phyloP scores from a whole-genome alignment of 2,113 vertebrate genomes.

The Furnarius figulus region DNA sequence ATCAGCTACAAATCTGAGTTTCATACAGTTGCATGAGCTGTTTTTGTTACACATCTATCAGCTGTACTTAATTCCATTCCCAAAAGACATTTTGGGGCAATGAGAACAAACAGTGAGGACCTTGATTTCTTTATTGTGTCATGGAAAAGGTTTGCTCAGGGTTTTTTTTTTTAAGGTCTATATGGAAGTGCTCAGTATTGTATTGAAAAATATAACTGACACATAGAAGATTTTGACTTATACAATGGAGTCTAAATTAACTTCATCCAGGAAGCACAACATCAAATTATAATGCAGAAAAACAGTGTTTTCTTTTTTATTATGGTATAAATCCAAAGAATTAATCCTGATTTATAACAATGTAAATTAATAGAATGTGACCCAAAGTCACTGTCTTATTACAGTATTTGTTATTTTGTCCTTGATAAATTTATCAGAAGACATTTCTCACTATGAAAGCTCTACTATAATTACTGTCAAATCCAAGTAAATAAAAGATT shows the following conservation, averaged over 20 bases:
- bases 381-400: background rate
- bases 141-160: background rate
- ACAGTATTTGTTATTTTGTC: background rate
- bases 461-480: background rate
- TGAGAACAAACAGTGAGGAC: background rate
- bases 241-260: background rate
- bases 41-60: background rate
- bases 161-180: background rate
- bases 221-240: background rate
- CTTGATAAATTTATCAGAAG: background rate
- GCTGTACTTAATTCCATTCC: background rate
- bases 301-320: background rate
- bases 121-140: background rate
- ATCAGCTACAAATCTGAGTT: background rate
- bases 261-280: background rate
- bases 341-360: background rate
- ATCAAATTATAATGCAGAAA: background rate
- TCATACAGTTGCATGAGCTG: background rate
- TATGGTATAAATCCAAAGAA: background rate
- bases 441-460: background rate
- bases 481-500: slow-evolving; percentile 19
- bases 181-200: background rate
- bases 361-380: background rate
- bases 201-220: background rate
- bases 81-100: background rate